Conservation (phyloP, 2,888 invertebrate species). For the Xanthia togata region DNA sequence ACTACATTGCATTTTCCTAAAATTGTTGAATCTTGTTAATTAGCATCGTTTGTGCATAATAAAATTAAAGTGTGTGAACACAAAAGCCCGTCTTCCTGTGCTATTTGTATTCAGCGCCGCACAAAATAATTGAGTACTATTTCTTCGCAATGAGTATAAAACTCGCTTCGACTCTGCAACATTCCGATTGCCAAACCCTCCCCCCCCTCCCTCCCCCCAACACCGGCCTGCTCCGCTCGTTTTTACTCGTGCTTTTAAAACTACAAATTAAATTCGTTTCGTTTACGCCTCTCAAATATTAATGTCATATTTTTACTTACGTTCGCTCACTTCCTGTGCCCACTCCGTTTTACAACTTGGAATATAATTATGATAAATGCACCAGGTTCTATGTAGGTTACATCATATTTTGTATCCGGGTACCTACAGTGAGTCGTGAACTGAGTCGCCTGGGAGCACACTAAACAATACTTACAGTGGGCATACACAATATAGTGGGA, state of each 20-base stretch:
- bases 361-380: neutral
- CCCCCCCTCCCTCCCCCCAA: too few relatives aligned
- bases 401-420: neutral
- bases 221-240: neutral
- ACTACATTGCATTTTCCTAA: too few relatives aligned
- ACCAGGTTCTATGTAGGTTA: neutral
- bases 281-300: constrained; percentile 15
- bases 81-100: neutral
- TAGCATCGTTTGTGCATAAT: neutral
- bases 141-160: constrained; percentile 22
- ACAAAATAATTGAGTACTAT: constrained; percentile 23
- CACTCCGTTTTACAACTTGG: neutral
- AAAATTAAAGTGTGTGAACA: neutral
- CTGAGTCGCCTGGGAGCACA: neutral
- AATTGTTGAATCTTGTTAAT: too few relatives aligned
- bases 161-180: neutral
- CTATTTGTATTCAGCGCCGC: constrained; percentile 10
- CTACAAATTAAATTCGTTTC: constrained; percentile 1
- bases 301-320: constrained; percentile 13
- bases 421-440: neutral
- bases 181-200: neutral
- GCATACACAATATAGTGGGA: too few relatives aligned
- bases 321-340: neutral
- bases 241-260: constrained; percentile 19
- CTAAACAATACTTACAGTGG: neutral